phyloP scores from a whole-genome alignment of 2,113 vertebrate species.

The Nymphicus hollandicus region DNA sequence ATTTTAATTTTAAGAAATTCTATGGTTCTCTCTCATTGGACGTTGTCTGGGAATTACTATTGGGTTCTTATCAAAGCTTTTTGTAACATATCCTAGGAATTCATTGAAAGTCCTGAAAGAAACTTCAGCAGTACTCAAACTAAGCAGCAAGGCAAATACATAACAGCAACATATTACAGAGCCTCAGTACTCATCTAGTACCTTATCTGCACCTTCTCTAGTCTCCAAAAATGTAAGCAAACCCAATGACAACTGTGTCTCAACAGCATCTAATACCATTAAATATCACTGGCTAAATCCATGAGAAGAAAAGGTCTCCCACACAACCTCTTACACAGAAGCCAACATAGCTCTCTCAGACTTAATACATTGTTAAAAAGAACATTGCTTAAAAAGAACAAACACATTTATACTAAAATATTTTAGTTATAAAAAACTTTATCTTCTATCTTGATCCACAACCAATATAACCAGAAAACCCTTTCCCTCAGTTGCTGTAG shows the following conservation, averaged over 20 bases:
- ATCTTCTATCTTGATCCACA: background rate
- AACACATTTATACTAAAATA: background rate
- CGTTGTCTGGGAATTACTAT: background rate
- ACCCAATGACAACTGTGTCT: background rate
- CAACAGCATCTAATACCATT: background rate
- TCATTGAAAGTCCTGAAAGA: background rate
- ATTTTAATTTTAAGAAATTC: background rate
- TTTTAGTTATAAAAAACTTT: background rate
- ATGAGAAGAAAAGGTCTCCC: background rate
- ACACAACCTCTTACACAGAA: background rate
- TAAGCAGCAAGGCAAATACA: background rate
- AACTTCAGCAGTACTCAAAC: background rate
- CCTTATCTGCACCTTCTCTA: background rate
- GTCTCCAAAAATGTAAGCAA: background rate
- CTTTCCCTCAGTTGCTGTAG: background rate
- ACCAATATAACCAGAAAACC: background rate
- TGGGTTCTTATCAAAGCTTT: background rate
- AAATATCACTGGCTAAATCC: background rate
- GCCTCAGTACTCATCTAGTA: background rate
- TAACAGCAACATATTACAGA: background rate
- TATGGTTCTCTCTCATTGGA: background rate
- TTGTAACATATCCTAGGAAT: background rate
- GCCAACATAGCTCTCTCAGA: background rate
- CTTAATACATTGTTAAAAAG: background rate
- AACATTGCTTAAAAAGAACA: background rate